Evolutionary conservation across 1,140 invertebrate genomes (phyloP).

Genomic region (Pseudomyrmex pallidus): DNA sequence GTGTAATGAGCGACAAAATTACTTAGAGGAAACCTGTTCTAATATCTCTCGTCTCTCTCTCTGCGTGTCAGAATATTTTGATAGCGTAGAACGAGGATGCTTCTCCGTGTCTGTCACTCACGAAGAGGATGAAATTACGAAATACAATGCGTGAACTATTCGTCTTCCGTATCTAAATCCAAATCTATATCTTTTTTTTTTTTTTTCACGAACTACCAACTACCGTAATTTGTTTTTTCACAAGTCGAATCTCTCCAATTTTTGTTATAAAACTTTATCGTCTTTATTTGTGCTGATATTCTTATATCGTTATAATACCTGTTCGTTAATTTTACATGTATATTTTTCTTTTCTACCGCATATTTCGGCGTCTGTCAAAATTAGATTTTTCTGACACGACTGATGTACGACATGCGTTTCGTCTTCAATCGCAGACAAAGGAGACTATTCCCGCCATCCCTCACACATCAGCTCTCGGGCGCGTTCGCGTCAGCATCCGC

Average conservation of each 20-base stretch:
- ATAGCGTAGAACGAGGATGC: neutral
- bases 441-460: neutral
- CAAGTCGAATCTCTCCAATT: neutral
- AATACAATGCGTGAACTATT: neutral
- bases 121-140: neutral
- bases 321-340: neutral
- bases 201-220: neutral
- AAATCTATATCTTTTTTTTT: too few species aligned
- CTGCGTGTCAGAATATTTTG: conserved; percentile 5
- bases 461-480: neutral
- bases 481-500: neutral
- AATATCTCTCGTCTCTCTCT: neutral
- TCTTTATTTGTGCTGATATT: too few species aligned
- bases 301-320: neutral
- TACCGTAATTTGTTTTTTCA: neutral
- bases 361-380: neutral
- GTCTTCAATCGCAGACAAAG: neutral
- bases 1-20: conserved; percentile 1
- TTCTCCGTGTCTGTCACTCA: neutral
- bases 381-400: neutral
- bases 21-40: neutral
- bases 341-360: neutral
- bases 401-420: neutral
- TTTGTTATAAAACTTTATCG: too few species aligned
- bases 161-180: too few species aligned